Evolutionary conservation across 1,140 invertebrate species (phyloP), one percentile per base, ranked within the genome.

Genomic region (Ruditapes philippinarum): DNA sequence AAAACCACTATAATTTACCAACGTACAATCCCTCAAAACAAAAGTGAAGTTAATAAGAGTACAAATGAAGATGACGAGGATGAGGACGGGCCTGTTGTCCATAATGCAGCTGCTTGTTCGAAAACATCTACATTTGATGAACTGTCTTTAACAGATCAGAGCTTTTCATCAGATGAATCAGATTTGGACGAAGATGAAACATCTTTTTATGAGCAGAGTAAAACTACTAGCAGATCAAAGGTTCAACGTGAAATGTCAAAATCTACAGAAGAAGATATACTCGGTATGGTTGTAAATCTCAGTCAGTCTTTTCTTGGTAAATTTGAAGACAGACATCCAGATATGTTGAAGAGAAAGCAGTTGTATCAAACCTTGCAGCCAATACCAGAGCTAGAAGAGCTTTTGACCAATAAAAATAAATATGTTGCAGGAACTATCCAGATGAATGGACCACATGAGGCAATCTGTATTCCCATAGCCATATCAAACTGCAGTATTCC

Each of bases 371-470:
- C 7, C 5, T 14, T 51, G 12, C 45, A 45, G 5, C n/a, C 36
- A 17, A 25, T 12, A 31, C 4, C 22, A 11, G 74, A 78, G 25
- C 25, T 78, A 7, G 14, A 45, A 7, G 42, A 45, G 14, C 5
- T 45, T 7, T 7, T 14, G 42, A 14, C 14, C 5, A 45, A 45
- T 45, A 25, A 51, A 5, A 4, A 78, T 11, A 42, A 51, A 19
- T 93, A 91, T 42, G 91, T 91, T 51, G 70, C 40, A n/a, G 92
- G 92, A 57, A 84, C 49, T 17, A 54, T 93, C 12, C 45, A 88
- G n/a, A 90, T 93, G 3, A 81, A 92, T 76, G 85, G 89, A n/a
- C 51, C 93, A 19, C 92, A 93, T 49, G 45, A 36, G 25, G 81
- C 92, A 9, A 12, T 90, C 14, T 91, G 91, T 42, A 92, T 33